Base-by-base conservation (phyloP, 2,797 vertebrate genomes). In the Remorina albescens region DNA sequence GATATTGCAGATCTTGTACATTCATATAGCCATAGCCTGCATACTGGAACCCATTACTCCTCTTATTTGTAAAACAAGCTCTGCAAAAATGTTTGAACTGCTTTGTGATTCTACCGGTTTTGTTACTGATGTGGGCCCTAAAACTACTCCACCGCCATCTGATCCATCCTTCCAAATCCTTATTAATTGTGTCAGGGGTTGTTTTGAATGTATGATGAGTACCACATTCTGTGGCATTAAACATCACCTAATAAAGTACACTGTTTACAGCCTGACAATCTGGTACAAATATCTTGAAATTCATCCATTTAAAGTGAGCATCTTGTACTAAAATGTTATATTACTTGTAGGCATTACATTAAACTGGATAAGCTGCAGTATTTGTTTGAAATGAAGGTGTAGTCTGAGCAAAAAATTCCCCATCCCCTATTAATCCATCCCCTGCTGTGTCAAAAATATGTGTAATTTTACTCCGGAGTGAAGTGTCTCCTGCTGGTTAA, bases 191-290 rank as follows among this genome's bases (percentile, higher is more conserved):
- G 58, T 34, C 60, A 75, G 28, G 39, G 30, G 60, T 37, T 82
- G 65, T 76, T 73, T 44, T 84, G 85, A 91, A 89, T 92, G 89
- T 91, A 85, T 69, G 42, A 59, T 71, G 32, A 78, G 59, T 66
- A 64, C 56, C 59, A 54, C 39, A 34, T 67, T 74, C 34, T 73
- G 74, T 81, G 71, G 36, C 64, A 53, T 50, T 37, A 74, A 81
- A 67, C 47, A 55, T 69, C 1, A 64, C 79, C 76, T 88, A 71
- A 78, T 71, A 49, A 82, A 84, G 49, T 61, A 53, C 74, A 85
- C 69, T 64, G 85, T 92, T 91, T 91, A 91, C 89, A 90, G 86
- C 85, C 84, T 79, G 70, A 81, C 37, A 58, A 75, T 87, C 57
- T 67, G 78, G 64, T 67, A 6, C 79, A 69, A 62, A 67, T 50